phyloP scores from a whole-genome alignment of 2,888 invertebrate species.

The Liopterus haemorrhoidalis region DNA sequence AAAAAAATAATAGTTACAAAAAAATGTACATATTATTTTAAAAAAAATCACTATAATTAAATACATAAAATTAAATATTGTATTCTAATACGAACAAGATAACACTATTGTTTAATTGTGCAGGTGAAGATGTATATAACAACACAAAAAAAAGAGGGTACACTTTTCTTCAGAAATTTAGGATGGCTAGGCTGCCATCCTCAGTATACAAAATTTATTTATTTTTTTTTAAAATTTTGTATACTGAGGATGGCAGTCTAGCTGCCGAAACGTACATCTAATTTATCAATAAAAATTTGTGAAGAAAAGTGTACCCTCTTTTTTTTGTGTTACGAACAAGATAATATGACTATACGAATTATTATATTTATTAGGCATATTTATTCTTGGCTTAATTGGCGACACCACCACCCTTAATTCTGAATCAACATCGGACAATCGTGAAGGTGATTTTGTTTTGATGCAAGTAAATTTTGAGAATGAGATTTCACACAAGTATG shows the following conservation, averaged over 20 bases:
- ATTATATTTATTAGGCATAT: background rate
- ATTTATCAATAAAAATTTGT: too few species aligned
- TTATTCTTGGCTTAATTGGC: background rate
- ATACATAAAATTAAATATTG: background rate
- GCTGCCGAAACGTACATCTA: too few species aligned
- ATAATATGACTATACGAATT: background rate
- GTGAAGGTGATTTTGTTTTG: background rate
- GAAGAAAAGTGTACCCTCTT: too few species aligned
- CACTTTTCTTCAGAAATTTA: too few species aligned
- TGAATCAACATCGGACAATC: background rate
- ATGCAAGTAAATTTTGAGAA: background rate
- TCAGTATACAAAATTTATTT: too few species aligned
- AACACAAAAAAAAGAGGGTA: too few species aligned
- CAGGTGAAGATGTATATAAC: too few species aligned
- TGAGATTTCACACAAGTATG: background rate
- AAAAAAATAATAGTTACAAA: background rate
- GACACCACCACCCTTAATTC: background rate
- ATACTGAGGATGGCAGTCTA: too few species aligned
- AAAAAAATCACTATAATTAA: slow-evolving; percentile 1
- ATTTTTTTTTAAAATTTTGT: too few species aligned
- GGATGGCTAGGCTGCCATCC: too few species aligned
- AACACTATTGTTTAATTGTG: too few species aligned
- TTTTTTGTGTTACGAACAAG: too few species aligned
- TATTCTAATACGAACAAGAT: background rate
- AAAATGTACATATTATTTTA: background rate